Conservation (phyloP, 53 echinoderm and acorn worm genomes). For the Antedon mediterranea region DNA sequence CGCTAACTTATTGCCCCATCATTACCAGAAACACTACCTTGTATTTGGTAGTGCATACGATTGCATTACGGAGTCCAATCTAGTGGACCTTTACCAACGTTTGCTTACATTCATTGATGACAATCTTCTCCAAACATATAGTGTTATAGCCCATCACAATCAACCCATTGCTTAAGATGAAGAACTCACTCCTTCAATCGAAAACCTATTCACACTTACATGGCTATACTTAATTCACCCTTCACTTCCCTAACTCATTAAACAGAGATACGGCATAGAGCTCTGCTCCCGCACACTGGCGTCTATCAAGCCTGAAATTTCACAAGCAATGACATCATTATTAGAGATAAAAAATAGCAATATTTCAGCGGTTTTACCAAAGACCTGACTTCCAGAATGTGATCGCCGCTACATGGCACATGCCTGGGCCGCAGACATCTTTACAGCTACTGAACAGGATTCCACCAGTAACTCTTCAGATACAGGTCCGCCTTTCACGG, state of each 20-base stretch:
- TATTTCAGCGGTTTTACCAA: too few relatives aligned
- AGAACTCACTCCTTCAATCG: slow-evolving; percentile 22
- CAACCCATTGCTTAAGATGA: slow-evolving; percentile 18
- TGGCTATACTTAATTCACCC: slow-evolving; percentile 22
- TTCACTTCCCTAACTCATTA: slow-evolving; percentile 23
- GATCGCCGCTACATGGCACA: too few relatives aligned
- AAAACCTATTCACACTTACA: slow-evolving; percentile 24
- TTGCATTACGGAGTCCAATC: slow-evolving; percentile 21
- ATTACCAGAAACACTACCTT: slow-evolving; percentile 20
- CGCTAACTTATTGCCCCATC: slow-evolving; percentile 42
- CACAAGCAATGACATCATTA: slow-evolving; percentile 31
- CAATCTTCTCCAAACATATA: slow-evolving; percentile 5
- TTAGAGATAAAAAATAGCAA: slow-evolving; percentile 10
- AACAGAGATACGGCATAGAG: slow-evolving; percentile 38
- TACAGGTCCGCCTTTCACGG: too few relatives aligned
- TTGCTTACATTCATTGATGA: slow-evolving; percentile 27
- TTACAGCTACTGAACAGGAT: too few relatives aligned
- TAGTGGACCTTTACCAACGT: slow-evolving; percentile 24
- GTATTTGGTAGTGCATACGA: slow-evolving; percentile 10
- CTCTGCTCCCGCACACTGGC: slow-evolving; percentile 32
- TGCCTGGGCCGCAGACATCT: too few relatives aligned
- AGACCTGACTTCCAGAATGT: too few relatives aligned
- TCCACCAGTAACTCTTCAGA: too few relatives aligned
- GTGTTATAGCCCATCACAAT: slow-evolving; percentile 11
- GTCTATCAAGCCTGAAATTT: slow-evolving; percentile 39